These are phyloP conservation scores for Carcinoscorpius rotundicauda DNA, from an alignment of 1,140 invertebrate genomes.

Conservation along the genomic window DNA sequence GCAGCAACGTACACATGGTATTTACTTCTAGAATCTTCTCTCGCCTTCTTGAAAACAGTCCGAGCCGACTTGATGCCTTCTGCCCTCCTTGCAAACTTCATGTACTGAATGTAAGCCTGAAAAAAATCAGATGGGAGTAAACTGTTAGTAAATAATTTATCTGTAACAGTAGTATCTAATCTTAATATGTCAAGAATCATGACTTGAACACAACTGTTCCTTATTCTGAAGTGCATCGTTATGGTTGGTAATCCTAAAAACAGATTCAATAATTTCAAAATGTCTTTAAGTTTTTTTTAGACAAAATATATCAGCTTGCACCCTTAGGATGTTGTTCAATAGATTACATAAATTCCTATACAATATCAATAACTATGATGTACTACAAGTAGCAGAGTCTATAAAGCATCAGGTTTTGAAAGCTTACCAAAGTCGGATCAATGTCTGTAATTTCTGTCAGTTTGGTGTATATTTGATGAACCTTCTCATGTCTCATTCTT, in stretches of 20 bases:
- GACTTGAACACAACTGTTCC: too few relatives aligned
- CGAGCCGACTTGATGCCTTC: slow-evolving; percentile 96
- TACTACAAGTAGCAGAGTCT: neutral
- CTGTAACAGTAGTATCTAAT: too few relatives aligned
- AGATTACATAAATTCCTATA: neutral
- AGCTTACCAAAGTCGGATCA: slow-evolving; percentile 80
- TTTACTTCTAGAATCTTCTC: slow-evolving; percentile 73
- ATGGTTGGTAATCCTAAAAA: too few relatives aligned
- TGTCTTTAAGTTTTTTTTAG: too few relatives aligned
- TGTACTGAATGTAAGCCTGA: slow-evolving; percentile 93
- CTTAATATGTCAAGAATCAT: too few relatives aligned
- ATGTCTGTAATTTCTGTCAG: slow-evolving; percentile 76
- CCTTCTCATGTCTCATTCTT: slow-evolving; percentile 90
- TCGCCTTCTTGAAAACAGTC: slow-evolving; percentile 83
- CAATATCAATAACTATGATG: slow-evolving; percentile 9
- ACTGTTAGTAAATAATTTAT: too few relatives aligned
- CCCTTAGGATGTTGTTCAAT: too few relatives aligned
- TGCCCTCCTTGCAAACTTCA: slow-evolving; percentile 93
- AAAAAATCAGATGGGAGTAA: slow-evolving; percentile 19
- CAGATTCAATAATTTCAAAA: too few relatives aligned
- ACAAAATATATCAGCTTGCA: too few relatives aligned
- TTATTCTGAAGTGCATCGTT: too few relatives aligned
- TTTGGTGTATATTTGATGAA: slow-evolving; percentile 90
- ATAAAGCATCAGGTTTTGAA: slow-evolving; percentile 4
- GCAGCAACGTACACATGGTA: slow-evolving; percentile 94